Conservation (phyloP, 2,888 invertebrate species). For the Drosophila anomalipes region DNA sequence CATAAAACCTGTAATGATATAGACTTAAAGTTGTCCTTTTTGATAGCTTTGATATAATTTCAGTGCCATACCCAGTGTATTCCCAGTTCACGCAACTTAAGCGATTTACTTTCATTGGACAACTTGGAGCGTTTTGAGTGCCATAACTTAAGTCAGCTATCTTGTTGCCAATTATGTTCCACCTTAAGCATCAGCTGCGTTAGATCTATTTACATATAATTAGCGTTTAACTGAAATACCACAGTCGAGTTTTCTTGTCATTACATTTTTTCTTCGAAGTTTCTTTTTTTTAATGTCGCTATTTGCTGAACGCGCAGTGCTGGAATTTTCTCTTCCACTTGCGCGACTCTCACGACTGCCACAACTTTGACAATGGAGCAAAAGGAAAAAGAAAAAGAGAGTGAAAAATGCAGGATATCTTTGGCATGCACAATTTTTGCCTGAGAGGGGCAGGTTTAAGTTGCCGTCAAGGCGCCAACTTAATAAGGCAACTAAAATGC, state of each 20-base stretch:
- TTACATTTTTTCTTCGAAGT: neutral
- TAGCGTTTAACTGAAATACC: slow-evolving; percentile 62
- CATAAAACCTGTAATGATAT: neutral
- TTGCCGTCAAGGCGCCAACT: slow-evolving; percentile 73
- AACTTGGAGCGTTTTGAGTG: neutral
- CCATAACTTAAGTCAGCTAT: slow-evolving; percentile 19
- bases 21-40: neutral
- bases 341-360: slow-evolving; percentile 33
- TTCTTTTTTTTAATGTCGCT: slow-evolving; percentile 23
- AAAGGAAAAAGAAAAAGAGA: slow-evolving; percentile 17
- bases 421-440: slow-evolving; percentile 72
- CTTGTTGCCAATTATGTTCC: slow-evolving; percentile 61
- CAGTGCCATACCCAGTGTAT: neutral
- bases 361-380: slow-evolving; percentile 75
- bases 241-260: slow-evolving; percentile 27
- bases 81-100: no score
- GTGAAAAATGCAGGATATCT: slow-evolving; percentile 39
- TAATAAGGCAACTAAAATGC: slow-evolving; percentile 76
- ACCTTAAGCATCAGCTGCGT: slow-evolving; percentile 58
- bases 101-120: neutral
- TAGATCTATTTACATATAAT: slow-evolving; percentile 78
- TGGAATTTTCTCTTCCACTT: slow-evolving; percentile 36
- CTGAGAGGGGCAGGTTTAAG: slow-evolving; percentile 45
- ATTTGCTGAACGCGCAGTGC: slow-evolving; percentile 49
- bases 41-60: neutral